Base-by-base conservation (phyloP, 2,888 invertebrate genomes). In the Noctua fimbriata region DNA sequence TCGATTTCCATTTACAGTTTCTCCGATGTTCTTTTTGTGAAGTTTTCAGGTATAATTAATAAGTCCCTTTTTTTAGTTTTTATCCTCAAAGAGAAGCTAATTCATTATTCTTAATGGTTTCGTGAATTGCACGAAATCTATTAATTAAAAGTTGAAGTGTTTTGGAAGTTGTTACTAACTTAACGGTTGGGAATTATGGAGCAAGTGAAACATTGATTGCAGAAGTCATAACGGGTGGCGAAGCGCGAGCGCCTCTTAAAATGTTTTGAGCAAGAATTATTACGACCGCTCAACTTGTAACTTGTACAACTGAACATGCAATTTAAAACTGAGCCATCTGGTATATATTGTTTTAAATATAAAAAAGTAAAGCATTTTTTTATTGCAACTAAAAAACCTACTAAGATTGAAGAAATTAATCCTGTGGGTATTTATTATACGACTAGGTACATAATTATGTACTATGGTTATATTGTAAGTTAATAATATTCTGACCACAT, bases 91-190 rank as follows among this genome's bases (percentile, higher is more conserved):
- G 85, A 84, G 73, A 81, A 83, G 85, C 84, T 85, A 90, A 91
- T 90, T 90, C 77, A 88, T 90, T 89, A 89, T 75, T 81, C 79
- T 78, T 87, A 89, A 89, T 90, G 88, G 88, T 86, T 89, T 85
- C 81, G 87, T 79, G 86, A 89, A 90, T 90, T 88, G 87, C 86
- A 87, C 73, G 85, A 89, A 87, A 88, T 85, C 82, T 87, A 88
- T 89, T 90, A 89, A 91, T 92, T 91, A 91, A 90, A 92, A 89
- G 87, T 90, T 87, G 72, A 86, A 88, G 88, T 89, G 87, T 90
- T 90, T 89, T 82, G 83, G 85, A 90, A 91, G 88, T 90, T 89
- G 88, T 89, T 88, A 86, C 77, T 87, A 89, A 90, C 86, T 88
- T 86, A 87, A 89, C 84, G 85, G 88, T 80, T 89, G 88, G 85